Evolutionary conservation across 2,797 vertebrate species (phyloP).

Genomic region (Telmatherina bonti): DNA sequence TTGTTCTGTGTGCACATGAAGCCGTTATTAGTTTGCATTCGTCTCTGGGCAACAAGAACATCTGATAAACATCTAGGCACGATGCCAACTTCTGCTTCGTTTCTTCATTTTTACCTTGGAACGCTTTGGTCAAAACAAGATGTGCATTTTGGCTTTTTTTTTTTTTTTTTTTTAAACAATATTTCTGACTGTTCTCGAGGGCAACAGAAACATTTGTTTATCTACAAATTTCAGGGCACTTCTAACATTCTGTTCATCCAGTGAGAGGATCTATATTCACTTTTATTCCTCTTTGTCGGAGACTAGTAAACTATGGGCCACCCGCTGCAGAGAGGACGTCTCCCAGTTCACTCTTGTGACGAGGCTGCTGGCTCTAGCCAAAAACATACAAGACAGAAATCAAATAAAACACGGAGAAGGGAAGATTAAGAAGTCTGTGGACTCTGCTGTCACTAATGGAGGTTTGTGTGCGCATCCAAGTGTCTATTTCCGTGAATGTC

Average conservation of each 20-base stretch:
- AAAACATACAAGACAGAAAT: constrained; percentile 73
- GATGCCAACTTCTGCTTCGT: constrained; percentile 43
- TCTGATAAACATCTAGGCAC: constrained; percentile 43
- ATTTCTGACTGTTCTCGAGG: constrained; percentile 53
- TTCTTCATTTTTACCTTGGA: constrained; percentile 70
- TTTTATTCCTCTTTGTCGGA: constrained; percentile 59
- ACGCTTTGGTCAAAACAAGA: constrained; percentile 83
- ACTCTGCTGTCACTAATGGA: constrained; percentile 74
- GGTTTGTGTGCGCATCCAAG: constrained; percentile 69
- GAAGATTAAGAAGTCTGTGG: constrained; percentile 65
- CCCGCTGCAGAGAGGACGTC: constrained; percentile 69
- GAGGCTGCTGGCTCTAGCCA: constrained; percentile 71
- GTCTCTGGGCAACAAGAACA: constrained; percentile 42
- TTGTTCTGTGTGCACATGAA: constrained; percentile 41
- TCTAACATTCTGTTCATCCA: constrained; percentile 80
- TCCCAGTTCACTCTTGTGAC: constrained; percentile 70
- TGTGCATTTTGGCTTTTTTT: constrained; percentile 82
- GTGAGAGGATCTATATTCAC: constrained; percentile 67
- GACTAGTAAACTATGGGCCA: constrained; percentile 68
- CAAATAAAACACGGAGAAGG: constrained; percentile 61
- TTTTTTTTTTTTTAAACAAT: constrained; percentile 38
- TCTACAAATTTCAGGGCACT: constrained; percentile 70
- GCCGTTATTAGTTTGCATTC: constrained; percentile 54
- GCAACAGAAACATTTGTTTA: constrained; percentile 71
- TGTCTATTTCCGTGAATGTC: constrained; percentile 77